These are phyloP conservation scores for Aegithalos caudatus DNA, from an alignment of 2,113 vertebrate genomes.

Conservation along the genomic window DNA sequence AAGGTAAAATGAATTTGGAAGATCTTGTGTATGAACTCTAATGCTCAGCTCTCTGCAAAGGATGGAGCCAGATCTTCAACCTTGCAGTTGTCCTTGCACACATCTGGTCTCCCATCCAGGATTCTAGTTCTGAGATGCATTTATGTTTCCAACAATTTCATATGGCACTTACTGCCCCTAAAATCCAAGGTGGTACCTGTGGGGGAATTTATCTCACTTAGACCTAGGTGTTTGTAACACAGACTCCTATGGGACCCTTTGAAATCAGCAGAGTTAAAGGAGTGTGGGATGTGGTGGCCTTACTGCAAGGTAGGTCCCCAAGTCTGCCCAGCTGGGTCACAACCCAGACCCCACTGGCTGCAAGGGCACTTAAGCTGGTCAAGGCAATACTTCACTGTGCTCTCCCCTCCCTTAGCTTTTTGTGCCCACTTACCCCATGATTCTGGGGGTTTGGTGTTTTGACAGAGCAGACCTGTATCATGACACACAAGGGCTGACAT, in stretches of 20 bases:
- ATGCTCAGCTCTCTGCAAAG: not conserved
- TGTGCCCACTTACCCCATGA: not conserved
- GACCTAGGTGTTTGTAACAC: not conserved
- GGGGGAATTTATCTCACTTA: not conserved
- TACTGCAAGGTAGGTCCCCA: not conserved
- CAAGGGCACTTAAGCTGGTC: not conserved
- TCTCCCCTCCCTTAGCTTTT: not conserved
- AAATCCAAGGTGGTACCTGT: not conserved
- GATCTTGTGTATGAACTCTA: not conserved
- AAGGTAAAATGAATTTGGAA: not conserved
- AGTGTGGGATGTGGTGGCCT: not conserved
- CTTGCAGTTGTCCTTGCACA: not conserved
- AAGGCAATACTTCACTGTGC: not conserved
- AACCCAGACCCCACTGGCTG: not conserved
- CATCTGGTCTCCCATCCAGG: not conserved
- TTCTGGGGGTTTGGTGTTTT: not conserved
- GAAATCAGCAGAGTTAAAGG: not conserved
- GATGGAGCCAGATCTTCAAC: not conserved
- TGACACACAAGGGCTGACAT: accelerated
- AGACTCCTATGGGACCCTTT: not conserved
- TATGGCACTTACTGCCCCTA: not conserved
- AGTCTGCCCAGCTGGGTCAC: not conserved
- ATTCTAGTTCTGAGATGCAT: not conserved
- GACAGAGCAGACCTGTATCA: not conserved
- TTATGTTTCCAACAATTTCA: not conserved